phyloP scores from a whole-genome alignment of 1,140 invertebrate species.

The Ostrea denselamellosa region DNA sequence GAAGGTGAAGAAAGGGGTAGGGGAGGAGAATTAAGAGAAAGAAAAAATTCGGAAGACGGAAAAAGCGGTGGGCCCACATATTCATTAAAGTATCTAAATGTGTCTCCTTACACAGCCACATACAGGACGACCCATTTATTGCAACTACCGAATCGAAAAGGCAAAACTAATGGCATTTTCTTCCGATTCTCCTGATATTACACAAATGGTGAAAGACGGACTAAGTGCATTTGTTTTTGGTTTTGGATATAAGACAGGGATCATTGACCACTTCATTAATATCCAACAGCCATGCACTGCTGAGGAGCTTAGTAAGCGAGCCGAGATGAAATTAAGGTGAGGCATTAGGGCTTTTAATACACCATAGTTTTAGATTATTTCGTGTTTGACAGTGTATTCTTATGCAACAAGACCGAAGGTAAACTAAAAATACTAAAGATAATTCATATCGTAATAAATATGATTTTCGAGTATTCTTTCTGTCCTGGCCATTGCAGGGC shows the following conservation, averaged over 20 bases:
- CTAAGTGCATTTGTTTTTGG: background rate
- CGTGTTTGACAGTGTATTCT: background rate
- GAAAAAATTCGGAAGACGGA: too few species aligned
- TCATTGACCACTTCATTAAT: slow-evolving; percentile 22
- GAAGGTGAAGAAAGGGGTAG: too few species aligned
- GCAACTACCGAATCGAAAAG: too few species aligned
- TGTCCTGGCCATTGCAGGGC: too few species aligned
- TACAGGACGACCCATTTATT: too few species aligned
- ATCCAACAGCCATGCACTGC: slow-evolving; percentile 2
- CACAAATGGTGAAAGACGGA: background rate
- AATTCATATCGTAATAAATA: too few species aligned
- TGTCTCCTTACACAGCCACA: too few species aligned
- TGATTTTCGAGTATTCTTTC: background rate
- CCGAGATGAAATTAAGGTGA: slow-evolving; percentile 11
- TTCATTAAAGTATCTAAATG: too few species aligned
- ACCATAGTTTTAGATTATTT: background rate
- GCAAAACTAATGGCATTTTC: background rate
- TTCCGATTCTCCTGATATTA: background rate
- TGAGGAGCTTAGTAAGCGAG: background rate
- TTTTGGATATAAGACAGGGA: background rate
- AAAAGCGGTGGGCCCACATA: too few species aligned
- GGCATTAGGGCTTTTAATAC: background rate
- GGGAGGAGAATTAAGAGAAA: too few species aligned
- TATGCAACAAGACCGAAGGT: background rate
- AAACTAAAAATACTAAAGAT: too few species aligned